Evolutionary conservation across 2,113 vertebrate species (phyloP).

Genomic region (Phyllostomus discolor): DNA sequence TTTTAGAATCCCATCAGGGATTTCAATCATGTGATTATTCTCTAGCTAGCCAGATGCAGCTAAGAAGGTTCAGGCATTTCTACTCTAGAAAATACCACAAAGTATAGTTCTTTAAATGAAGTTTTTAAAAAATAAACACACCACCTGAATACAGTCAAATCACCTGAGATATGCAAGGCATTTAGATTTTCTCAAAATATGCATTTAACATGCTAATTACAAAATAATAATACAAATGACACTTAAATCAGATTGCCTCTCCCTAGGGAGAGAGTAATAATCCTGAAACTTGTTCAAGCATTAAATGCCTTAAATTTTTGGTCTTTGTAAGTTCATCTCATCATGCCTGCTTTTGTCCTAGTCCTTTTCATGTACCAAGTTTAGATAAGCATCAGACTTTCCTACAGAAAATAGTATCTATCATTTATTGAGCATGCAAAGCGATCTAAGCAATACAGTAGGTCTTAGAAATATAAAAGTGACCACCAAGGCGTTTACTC

Average conservation of each 20-base stretch:
- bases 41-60: neutral
- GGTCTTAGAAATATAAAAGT: neutral
- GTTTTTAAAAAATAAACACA: neutral
- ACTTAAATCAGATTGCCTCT: neutral
- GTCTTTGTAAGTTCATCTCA: neutral
- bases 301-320: neutral
- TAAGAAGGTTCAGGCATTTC: neutral
- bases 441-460: neutral
- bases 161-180: neutral
- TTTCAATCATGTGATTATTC: neutral
- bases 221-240: neutral
- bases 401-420: neutral
- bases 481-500: neutral
- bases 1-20: neutral
- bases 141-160: neutral
- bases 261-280: neutral
- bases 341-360: neutral
- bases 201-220: neutral
- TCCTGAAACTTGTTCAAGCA: neutral
- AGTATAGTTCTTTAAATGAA: neutral
- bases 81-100: neutral
- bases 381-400: neutral
- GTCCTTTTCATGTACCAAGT: neutral
- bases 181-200: constrained; percentile 25
- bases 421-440: neutral